phyloP scores from a whole-genome alignment of 2,888 invertebrate species.

The Ectemnius cavifrons region DNA sequence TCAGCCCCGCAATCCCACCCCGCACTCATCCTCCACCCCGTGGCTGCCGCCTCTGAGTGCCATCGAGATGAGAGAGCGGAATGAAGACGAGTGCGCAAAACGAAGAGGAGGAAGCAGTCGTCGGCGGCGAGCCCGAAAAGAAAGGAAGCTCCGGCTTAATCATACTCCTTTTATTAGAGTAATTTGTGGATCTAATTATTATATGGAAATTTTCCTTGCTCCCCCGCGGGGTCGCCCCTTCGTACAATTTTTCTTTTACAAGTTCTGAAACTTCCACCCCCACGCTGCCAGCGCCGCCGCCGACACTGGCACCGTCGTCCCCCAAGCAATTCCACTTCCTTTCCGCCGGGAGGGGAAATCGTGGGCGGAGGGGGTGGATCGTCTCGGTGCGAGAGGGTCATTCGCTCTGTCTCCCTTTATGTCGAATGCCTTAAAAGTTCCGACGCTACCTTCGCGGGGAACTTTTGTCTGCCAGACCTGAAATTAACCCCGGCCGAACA shows the following conservation, averaged over 20 bases:
- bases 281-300: too few relatives aligned
- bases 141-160: slow-evolving; percentile 62
- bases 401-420: slow-evolving; percentile 56
- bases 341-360: too few relatives aligned
- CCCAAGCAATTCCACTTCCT: too few relatives aligned
- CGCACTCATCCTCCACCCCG: neutral
- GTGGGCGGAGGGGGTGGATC: too few relatives aligned
- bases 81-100: slow-evolving; percentile 12
- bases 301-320: too few relatives aligned
- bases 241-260: slow-evolving; percentile 66
- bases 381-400: neutral
- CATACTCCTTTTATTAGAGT: slow-evolving; percentile 70
- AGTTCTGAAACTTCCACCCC: slow-evolving; percentile 62
- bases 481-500: slow-evolving; percentile 50
- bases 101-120: slow-evolving; percentile 8
- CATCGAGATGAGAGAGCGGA: slow-evolving; percentile 6
- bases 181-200: slow-evolving; percentile 74
- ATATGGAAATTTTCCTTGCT: slow-evolving; percentile 68
- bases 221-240: slow-evolving; percentile 43
- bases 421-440: slow-evolving; percentile 71
- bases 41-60: neutral
- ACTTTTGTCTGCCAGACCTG: slow-evolving; percentile 65
- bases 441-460: slow-evolving; percentile 31
- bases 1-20: neutral
- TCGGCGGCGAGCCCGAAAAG: slow-evolving; percentile 14